Conservation (phyloP, 2,797 vertebrate genomes). For the Crocidura indochinensis region DNA sequence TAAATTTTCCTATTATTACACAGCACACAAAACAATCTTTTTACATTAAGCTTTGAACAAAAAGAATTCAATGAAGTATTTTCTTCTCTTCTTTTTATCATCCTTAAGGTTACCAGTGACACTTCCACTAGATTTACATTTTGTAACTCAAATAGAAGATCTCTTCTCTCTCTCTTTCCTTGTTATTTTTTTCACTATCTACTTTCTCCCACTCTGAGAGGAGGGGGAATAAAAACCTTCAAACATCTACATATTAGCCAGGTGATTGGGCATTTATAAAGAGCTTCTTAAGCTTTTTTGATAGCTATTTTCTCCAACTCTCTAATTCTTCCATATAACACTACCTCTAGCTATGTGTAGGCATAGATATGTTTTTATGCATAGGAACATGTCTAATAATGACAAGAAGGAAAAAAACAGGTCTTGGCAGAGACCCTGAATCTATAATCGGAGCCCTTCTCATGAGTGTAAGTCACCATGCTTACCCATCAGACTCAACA, state of each 20-base stretch:
- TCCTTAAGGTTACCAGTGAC: not conserved
- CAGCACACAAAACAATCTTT: slow-evolving; percentile 24
- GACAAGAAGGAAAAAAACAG: not conserved
- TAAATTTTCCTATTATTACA: not conserved
- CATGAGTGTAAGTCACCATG: not conserved
- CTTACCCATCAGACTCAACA: not conserved
- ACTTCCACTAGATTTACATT: slow-evolving; percentile 14
- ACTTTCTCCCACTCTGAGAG: not conserved
- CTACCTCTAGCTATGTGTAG: too few species aligned
- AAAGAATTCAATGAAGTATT: not conserved
- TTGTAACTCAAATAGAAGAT: slow-evolving; percentile 40
- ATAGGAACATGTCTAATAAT: not conserved
- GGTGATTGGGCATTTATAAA: not conserved
- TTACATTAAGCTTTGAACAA: slow-evolving; percentile 11
- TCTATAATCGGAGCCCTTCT: slow-evolving; percentile 33
- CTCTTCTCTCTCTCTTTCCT: not conserved
- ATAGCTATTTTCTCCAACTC: slow-evolving; percentile 23
- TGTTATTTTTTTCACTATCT: not conserved
- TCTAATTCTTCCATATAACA: slow-evolving; percentile 63
- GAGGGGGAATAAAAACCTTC: slow-evolving; percentile 45
- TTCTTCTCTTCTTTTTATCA: not conserved
- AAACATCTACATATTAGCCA: slow-evolving; percentile 1
- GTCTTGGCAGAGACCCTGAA: slow-evolving; percentile 10
- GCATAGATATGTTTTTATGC: not conserved
- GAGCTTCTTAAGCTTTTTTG: not conserved